These are phyloP conservation scores for Orthonyx spaldingii DNA, from an alignment of 2,113 vertebrate genomes.

Conservation along the genomic window DNA sequence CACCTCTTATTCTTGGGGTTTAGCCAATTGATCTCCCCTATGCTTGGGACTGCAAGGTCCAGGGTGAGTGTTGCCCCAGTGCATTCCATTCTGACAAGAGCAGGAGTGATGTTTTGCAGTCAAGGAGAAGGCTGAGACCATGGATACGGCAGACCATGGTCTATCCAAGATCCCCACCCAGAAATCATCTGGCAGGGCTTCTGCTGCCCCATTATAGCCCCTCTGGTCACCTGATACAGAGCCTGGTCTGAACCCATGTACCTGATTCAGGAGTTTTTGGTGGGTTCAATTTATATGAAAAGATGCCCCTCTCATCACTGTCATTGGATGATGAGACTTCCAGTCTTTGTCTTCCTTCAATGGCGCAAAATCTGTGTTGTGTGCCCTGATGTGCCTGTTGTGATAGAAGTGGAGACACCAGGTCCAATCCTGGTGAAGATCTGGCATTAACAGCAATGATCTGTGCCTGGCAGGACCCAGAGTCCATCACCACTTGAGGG, in stretches of 20 bases:
- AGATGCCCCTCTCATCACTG: accelerated
- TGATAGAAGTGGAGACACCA: background rate
- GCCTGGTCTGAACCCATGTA: background rate
- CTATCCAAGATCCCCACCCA: accelerated
- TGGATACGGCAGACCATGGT: background rate
- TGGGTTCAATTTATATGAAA: background rate
- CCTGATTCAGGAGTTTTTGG: background rate
- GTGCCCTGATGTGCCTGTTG: too few species aligned
- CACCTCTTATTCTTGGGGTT: background rate
- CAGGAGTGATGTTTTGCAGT: background rate
- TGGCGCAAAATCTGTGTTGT: background rate
- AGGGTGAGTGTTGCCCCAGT: background rate
- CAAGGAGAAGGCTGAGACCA: background rate
- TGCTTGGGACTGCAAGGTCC: background rate
- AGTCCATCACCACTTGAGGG: background rate
- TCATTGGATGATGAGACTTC: background rate
- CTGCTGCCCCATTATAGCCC: background rate
- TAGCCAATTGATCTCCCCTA: background rate
- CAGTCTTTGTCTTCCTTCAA: background rate
- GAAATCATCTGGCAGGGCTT: background rate
- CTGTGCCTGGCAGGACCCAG: background rate
- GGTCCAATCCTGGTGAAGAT: background rate
- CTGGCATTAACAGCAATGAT: background rate
- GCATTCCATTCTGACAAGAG: background rate
- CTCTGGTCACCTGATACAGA: background rate